These are phyloP conservation scores for Drosophila teissieri DNA, from an alignment of 1,140 invertebrate species.

Conservation along the genomic window DNA sequence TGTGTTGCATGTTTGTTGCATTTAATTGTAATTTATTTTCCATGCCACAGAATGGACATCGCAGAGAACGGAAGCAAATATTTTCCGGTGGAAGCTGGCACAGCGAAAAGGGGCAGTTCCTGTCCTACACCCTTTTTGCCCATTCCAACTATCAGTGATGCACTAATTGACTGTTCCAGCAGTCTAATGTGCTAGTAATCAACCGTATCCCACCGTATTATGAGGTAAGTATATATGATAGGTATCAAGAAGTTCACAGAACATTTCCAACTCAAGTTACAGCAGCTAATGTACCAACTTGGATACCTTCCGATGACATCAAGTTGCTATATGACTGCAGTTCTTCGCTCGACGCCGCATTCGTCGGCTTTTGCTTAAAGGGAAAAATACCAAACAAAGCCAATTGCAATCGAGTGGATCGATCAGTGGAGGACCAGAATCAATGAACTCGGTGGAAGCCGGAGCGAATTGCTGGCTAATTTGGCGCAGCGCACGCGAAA, in stretches of 20 bases:
- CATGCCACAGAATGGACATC: conserved; percentile 46
- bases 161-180: conserved; percentile 59
- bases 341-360: conserved; percentile 18
- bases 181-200: conserved; percentile 3
- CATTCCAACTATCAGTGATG: conserved; percentile 6
- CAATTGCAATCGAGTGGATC: conserved; percentile 45
- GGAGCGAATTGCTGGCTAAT: conserved; percentile 69
- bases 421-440: conserved; percentile 44
- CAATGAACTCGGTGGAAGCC: conserved; percentile 59
- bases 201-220: background rate
- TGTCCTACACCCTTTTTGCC: conserved; percentile 9
- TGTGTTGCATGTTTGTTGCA: conserved; percentile 66
- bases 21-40: conserved; percentile 81
- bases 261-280: too few species aligned
- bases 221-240: too few species aligned
- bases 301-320: conserved; percentile 51
- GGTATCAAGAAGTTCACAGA: too few species aligned
- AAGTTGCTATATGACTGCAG: conserved; percentile 15
- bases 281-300: background rate
- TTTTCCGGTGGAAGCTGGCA: conserved; percentile 73
- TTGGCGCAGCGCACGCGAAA: conserved; percentile 54
- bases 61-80: conserved; percentile 75
- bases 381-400: conserved; percentile 54
- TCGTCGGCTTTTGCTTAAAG: conserved; percentile 67
- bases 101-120: conserved; percentile 34